Conservation (phyloP, 53 echinoderm and acorn worm species). For the Paracentrotus lividus region DNA sequence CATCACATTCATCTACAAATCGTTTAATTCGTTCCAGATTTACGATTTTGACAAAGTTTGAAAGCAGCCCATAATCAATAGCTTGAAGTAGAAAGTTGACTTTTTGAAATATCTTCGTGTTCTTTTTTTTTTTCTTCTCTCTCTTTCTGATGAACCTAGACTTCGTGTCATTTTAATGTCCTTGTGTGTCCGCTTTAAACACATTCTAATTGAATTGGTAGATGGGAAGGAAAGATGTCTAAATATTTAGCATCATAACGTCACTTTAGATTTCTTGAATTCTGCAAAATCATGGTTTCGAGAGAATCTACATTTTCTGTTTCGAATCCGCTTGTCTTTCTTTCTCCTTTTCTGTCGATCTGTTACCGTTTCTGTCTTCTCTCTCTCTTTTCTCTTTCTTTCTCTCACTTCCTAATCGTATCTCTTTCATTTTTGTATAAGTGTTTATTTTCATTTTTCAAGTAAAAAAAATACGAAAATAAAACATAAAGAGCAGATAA, state of each 20-base stretch:
- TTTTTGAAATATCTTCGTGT: neutral
- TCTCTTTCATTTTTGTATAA: neutral
- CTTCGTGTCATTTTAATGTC: neutral
- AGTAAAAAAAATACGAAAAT: no score
- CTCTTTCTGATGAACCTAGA: neutral
- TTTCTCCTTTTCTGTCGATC: no score
- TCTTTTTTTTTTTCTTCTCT: neutral
- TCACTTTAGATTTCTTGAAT: constrained; percentile 26
- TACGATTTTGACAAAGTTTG: neutral
- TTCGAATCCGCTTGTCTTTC: no score
- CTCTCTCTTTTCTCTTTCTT: neutral
- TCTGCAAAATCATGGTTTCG: neutral
- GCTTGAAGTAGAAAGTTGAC: neutral
- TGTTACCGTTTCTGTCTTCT: neutral
- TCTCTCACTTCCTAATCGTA: neutral
- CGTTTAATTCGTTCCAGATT: neutral
- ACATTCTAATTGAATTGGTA: constrained; percentile 39
- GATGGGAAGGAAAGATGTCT: constrained; percentile 4
- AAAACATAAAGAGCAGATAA: no score
- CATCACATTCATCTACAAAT: neutral
- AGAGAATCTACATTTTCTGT: constrained; percentile 6
- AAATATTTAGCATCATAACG: constrained; percentile 41
- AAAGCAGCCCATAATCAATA: neutral
- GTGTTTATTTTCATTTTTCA: neutral
- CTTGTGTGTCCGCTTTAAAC: constrained; percentile 30